Conservation (phyloP, 2,113 vertebrate species). For the Scalopus aquaticus region DNA sequence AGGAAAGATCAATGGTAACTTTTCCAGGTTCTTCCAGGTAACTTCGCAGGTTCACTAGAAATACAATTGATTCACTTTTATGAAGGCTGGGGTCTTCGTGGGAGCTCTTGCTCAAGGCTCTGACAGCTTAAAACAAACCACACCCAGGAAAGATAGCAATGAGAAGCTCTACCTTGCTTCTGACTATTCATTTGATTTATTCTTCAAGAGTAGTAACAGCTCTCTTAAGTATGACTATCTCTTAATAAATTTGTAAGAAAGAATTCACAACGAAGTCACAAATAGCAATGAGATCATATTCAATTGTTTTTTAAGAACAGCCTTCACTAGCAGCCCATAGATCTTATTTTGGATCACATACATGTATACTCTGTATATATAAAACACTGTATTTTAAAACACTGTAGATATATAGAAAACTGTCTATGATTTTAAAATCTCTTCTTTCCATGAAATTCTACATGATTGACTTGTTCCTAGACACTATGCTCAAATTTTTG, state of each 20-base stretch:
- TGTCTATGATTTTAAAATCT: not conserved
- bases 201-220: not conserved
- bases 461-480: not conserved
- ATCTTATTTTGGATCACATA: not conserved
- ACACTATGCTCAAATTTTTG: not conserved
- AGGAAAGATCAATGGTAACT: not conserved
- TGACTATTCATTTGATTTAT: not conserved
- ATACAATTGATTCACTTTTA: not conserved
- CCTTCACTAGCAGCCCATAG: not conserved
- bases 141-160: not conserved
- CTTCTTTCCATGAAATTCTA: not conserved
- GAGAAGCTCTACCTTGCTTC: not conserved
- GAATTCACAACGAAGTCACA: not conserved
- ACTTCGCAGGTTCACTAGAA: not conserved
- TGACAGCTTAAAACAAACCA: not conserved
- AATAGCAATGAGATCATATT: not conserved
- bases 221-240: not conserved
- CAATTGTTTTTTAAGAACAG: not conserved
- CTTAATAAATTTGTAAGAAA: not conserved
- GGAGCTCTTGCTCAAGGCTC: not conserved
- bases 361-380: not conserved
- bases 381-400: not conserved
- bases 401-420: not conserved
- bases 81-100: not conserved
- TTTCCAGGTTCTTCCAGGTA: too few species aligned